Evolutionary conservation across 37 sponge, comb jelly and placozoan species (phyloP).

Genomic region (Chondrilla cf. caribensis): DNA sequence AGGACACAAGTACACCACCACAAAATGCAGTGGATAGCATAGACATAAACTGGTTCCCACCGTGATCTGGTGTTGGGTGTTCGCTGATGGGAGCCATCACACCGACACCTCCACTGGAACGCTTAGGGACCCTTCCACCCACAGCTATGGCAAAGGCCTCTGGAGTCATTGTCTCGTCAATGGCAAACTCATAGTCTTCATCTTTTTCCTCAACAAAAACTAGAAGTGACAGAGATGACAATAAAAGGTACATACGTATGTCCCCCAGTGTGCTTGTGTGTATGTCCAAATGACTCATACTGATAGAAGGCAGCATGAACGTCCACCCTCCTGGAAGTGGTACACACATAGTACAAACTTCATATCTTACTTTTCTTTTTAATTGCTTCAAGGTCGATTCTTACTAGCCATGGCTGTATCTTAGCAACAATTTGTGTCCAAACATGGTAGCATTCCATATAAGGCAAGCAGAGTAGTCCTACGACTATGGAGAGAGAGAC

Average conservation of each 20-base stretch:
- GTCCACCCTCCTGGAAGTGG: no score
- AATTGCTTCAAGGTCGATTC: not conserved
- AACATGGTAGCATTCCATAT: conserved; percentile 40
- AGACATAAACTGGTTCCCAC: no score
- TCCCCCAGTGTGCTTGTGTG: no score
- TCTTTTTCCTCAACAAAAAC: not conserved
- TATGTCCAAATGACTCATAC: no score
- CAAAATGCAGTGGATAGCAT: no score
- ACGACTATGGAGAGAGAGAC: conserved; percentile 45
- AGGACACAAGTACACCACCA: no score
- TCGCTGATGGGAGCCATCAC: no score
- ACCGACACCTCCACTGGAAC: no score
- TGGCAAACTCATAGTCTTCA: conserved; percentile 16
- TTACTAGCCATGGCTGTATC: not conserved
- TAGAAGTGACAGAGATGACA: not conserved
- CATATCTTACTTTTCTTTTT: not conserved
- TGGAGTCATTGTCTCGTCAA: not conserved
- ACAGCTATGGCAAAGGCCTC: conserved; percentile 11
- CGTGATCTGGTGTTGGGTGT: no score
- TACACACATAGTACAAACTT: not conserved
- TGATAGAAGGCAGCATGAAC: no score
- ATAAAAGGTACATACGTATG: no score
- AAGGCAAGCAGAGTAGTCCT: conserved; percentile 42
- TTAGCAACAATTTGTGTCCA: not conserved
- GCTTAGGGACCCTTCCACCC: not conserved